Percentiles rank a stretch among this genome's conserved stretches.
Conservation (phyloP, 1,140 invertebrate genomes). For the Schmidtea mediterranea region DNA sequence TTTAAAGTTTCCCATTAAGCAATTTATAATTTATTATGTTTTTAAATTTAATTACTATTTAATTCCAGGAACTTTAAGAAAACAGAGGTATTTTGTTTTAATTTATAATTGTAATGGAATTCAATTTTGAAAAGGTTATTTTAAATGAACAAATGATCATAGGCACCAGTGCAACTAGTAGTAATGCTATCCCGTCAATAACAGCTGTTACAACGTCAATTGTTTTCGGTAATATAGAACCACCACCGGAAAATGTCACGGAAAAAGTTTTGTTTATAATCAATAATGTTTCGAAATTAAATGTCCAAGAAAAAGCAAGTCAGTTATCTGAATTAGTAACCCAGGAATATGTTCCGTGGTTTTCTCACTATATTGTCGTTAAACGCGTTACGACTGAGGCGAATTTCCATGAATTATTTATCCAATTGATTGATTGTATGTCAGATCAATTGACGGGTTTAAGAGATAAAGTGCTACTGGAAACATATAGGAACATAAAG, state of each 20-base stretch:
- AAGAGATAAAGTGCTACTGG: constrained; percentile 56
- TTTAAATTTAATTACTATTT: too few relatives aligned
- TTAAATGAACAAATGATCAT: too few relatives aligned
- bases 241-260: constrained; percentile 3
- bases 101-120: too few relatives aligned
- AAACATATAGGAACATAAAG: constrained; percentile 86
- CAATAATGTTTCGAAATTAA: constrained; percentile 85
- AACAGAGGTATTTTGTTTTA: too few relatives aligned
- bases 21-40: too few relatives aligned
- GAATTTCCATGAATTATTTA: constrained; percentile 85
- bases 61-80: too few relatives aligned
- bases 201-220: too few relatives aligned
- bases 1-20: too few relatives aligned
- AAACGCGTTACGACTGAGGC: constrained; percentile 89
- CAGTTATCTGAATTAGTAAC: constrained; percentile 69
- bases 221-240: neutral
- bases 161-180: too few relatives aligned
- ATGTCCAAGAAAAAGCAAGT: constrained; percentile 72
- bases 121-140: too few relatives aligned
- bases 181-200: too few relatives aligned
- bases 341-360: constrained; percentile 75
- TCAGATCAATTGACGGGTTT: constrained; percentile 33
- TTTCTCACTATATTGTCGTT: constrained; percentile 89
- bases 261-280: constrained; percentile 99
- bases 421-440: constrained; percentile 55